phyloP scores from a whole-genome alignment of 2,888 invertebrate species.

The Carcina quercana region DNA sequence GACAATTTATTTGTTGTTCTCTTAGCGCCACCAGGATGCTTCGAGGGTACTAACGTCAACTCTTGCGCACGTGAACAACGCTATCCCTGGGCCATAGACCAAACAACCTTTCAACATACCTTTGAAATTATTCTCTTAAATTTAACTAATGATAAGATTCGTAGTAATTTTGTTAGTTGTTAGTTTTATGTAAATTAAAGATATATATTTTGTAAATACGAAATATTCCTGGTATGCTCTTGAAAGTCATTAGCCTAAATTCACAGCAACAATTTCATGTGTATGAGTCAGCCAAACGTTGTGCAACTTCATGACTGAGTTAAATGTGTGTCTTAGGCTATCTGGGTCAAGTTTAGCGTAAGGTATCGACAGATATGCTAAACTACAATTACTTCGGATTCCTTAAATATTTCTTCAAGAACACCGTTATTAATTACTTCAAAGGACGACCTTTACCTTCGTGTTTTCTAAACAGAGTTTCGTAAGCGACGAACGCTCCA shows the following conservation, averaged over 20 bases:
- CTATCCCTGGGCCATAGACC: too few species aligned
- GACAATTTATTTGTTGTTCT: too few species aligned
- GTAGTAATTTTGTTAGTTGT: too few species aligned
- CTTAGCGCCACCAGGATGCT: too few species aligned
- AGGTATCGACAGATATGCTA: conserved; percentile 15
- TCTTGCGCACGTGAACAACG: too few species aligned
- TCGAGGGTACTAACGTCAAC: too few species aligned
- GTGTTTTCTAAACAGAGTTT: conserved; percentile 4
- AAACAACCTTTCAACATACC: too few species aligned
- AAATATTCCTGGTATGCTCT: conserved; percentile 19
- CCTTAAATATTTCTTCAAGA: background rate
- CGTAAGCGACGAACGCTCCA: conserved; percentile 13
- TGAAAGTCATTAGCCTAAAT: conserved; percentile 37
- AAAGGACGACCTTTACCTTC: background rate
- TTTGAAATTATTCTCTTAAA: too few species aligned
- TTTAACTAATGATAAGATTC: too few species aligned
- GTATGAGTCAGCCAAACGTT: conserved; percentile 39
- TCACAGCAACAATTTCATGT: conserved; percentile 25
- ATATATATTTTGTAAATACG: too few species aligned
- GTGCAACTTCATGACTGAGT: conserved; percentile 54
- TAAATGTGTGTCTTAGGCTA: conserved; percentile 45
- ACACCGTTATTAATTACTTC: background rate
- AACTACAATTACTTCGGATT: background rate
- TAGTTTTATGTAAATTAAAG: too few species aligned
- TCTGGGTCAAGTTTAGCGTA: conserved; percentile 53